A percentile compares a stretch with the other conserved stretches of the same genome.
phyloP scores from a whole-genome alignment of 2,888 invertebrate genomes.

The Dicyrtoma fusca region DNA sequence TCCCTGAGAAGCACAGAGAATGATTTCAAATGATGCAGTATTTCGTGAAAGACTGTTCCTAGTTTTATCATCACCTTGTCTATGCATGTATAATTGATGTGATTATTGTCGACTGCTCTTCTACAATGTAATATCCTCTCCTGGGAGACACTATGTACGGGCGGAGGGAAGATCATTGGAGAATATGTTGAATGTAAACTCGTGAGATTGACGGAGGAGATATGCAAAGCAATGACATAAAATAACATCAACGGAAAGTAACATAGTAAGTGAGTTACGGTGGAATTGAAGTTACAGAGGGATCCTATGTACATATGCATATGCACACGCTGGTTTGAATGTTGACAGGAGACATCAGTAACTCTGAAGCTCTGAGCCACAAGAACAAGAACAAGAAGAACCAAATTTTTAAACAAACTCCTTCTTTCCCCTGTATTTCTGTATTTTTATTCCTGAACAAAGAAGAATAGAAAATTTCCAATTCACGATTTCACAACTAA shows the following conservation, averaged over 20 bases:
- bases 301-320: no score
- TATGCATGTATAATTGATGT: constrained; percentile 25
- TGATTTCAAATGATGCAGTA: background rate
- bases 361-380: background rate
- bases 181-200: constrained; percentile 10
- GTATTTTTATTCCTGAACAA: no score
- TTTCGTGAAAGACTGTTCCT: constrained; percentile 14
- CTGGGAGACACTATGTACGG: background rate
- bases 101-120: background rate
- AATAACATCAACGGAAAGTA: constrained; percentile 4
- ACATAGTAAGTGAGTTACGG: background rate
- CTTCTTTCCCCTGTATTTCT: no score
- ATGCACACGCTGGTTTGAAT: no score
- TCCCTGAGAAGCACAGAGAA: background rate
- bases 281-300: no score
- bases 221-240: constrained; percentile 25
- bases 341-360: constrained; percentile 17
- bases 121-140: background rate
- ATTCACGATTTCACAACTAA: no score
- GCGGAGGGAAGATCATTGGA: background rate
- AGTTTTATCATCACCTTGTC: constrained; percentile 5
- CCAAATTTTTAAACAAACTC: no score
- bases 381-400: no score
- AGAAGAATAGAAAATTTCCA: no score
- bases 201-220: constrained; percentile 14